Evolutionary conservation across 2,113 vertebrate genomes (phyloP), one percentile per base, ranked within the genome.

Genomic region (Oreochromis tanganicae): DNA sequence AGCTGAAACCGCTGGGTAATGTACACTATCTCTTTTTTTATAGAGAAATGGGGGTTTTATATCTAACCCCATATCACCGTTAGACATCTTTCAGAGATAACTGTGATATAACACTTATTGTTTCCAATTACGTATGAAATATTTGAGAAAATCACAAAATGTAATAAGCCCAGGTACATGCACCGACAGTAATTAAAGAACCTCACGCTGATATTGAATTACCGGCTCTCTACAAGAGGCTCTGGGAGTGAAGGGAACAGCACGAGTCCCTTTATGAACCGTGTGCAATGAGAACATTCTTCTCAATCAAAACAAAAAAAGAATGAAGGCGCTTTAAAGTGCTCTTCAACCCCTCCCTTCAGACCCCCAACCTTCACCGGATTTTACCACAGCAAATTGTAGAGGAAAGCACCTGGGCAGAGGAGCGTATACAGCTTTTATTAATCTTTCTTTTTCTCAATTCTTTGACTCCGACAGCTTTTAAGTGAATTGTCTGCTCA

Each of bases 401-500:
- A 7, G 78, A 46, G 83, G 86, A 85, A 88, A 85, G 87, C 88
- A 91, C 83, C 87, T 91, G 80, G 8, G 48, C 81, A 13, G 86
- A 84, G 75, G 52, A 66, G 50, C 59, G 1, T 5, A 41, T 46
- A 12, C 17, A 12, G 81, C 83, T 89, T 93, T 87, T 90, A 86
- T 89, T 82, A 75, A 80, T 91, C 87, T 83, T 84, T 88, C 54
- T 81, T 46, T 81, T 52, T 66, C 85, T 82, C 66, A 36, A 57
- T 90, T 80, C 86, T 89, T 87, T 75, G 16, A 48, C 84, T 84
- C 73, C 41, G 73, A 86, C 91, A 78, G 87, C 87, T 79, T 90
- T 91, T 85, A 91, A 90, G 89, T 86, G 91, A 92, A 92, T 90
- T 87, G 84, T 91, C 83, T 91, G 88, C 78, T 38, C 73, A 4